Evolutionary conservation across 2,113 vertebrate species (phyloP), one percentile per base, ranked within the genome.

Genomic region (Petrocephalus zakoni): DNA sequence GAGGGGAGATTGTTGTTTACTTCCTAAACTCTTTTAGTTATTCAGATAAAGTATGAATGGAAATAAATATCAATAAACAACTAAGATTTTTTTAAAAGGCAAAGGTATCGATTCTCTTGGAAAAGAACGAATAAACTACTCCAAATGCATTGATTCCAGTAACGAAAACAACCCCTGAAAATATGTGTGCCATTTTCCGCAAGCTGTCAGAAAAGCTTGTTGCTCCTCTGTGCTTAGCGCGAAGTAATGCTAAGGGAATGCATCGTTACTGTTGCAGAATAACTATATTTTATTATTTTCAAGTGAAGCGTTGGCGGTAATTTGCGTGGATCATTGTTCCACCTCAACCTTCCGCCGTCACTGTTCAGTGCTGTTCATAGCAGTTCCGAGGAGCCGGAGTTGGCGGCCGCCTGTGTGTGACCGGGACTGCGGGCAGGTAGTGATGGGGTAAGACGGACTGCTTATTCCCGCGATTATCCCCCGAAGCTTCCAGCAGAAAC

Each of bases 191-290:
- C 88, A 55, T 88, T 91, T 93, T 93, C 94, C 91, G 94, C 93
- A 93, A 95, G 94, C 94, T 95, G 95, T 94, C 94, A 95, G 94
- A 95, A 93, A 94, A 94, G 95, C 95, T 95, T 95, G 95, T 95
- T 95, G 95, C 94, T 94, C 90, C 64, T 87, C 46, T 13, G 68
- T 92, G 93, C 94, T 94, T 93, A 94, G 92, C 93, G 92, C 22
- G 93, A 94, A 95, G 92, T 94, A 89, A 90, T 5, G 87, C 92
- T 92, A 93, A 89, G 89, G 42, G 90, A 89, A 84, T 87, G 88
- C 82, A 82, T 21, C 22, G 55, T 78, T 72, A 52, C 17, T 61
- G 21, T 84, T 25, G 81, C 58, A 84, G 88, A 17, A 78, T 22
- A 90, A 46, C 90, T 21, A 37, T 89, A 83, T 19, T 88, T 89